phyloP scores from a whole-genome alignment of 1,140 invertebrate genomes.

The Scaptomyza graminum region DNA sequence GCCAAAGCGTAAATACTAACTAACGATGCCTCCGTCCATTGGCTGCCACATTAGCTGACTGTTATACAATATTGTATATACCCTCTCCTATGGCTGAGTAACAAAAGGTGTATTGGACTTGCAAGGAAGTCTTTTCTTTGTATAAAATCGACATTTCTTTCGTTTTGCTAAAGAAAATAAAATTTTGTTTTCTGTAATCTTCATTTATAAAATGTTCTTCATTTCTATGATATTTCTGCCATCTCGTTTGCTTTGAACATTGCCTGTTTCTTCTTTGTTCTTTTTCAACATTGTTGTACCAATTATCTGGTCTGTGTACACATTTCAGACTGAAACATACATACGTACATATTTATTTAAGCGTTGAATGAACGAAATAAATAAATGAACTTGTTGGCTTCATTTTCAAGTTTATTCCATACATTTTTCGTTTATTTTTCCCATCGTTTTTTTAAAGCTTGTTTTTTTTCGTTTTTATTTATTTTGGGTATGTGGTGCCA shows the following conservation, averaged over 20 bases:
- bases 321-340: background rate
- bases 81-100: background rate
- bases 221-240: too few species aligned
- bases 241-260: too few species aligned
- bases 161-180: too few species aligned
- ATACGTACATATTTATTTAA: slow-evolving; percentile 9
- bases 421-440: slow-evolving; percentile 32
- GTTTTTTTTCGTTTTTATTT: background rate
- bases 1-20: slow-evolving; percentile 65
- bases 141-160: too few species aligned
- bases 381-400: slow-evolving; percentile 55
- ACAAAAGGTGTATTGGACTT: too few species aligned
- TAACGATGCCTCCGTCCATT: slow-evolving; percentile 42
- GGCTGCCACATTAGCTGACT: slow-evolving; percentile 45
- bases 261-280: too few species aligned
- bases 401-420: slow-evolving; percentile 46
- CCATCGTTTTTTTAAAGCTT: background rate
- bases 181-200: too few species aligned
- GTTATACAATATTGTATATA: background rate
- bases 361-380: slow-evolving; percentile 25
- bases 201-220: too few species aligned
- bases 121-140: too few species aligned
- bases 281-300: too few species aligned
- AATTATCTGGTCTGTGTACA: too few species aligned
- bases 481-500: background rate